Base-by-base conservation (phyloP, 2,797 vertebrate species). In the Etheostoma nigrum region DNA sequence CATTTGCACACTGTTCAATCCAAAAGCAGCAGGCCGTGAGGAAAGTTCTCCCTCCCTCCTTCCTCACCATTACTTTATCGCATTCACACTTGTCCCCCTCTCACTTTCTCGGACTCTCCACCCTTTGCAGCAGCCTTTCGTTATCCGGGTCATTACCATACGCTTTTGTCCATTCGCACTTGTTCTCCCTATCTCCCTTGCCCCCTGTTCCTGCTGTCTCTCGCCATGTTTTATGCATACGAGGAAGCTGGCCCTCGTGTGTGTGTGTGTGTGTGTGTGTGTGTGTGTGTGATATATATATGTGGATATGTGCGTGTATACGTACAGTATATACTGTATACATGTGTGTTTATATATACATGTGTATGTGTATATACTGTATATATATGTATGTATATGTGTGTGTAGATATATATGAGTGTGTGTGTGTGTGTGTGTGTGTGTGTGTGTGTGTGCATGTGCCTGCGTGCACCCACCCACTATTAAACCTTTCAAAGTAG, bases 101-200 rank as follows among this genome's bases (percentile, higher is more conserved):
- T 66, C 72, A 11, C 60, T 62, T 66, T 67, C 67, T 60, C 63
- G 77, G 61, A 83, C 81, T 86, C 80, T 73, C 74, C 62, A 75
- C 74, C 87, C 76, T 82, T 86, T 1, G 21, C 70, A 67, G 81
- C 72, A 52, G 70, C 69, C 84, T 85, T 91, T 86, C 78, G 83
- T 92, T 92, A 89, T 88, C 82, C 78, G 74, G 90, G 84, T 91
- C 92, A 93, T 93, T 93, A 93, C 86, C 92, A 91, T 91, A 89
- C 60, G 60, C 77, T 89, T 93, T 85, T 89, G 83, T 91, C 91
- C 86, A 14, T 85, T 86, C 74, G 53, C 72, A 82, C 89, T 91
- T 91, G 91, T 91, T 90, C 90, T 88, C 79, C 77, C 74, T 79
- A 84, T 88, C 88, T 84, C 77, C 74, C 85, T 69, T 69, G 36